Base-by-base conservation (phyloP, 2,888 invertebrate species). In the Thecophora atra region DNA sequence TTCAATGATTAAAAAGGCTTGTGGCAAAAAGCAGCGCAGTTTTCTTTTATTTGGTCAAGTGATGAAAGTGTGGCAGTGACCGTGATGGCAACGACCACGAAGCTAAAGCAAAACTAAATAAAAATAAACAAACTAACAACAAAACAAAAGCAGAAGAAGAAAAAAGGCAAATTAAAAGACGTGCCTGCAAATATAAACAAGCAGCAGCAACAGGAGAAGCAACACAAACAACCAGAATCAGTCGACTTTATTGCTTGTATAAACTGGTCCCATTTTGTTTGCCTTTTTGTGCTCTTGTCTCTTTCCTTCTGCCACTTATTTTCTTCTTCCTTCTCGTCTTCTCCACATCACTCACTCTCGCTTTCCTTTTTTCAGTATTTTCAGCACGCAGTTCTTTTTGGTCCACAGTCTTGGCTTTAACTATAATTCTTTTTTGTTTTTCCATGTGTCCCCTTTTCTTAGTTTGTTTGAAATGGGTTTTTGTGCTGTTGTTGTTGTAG, bases 261-360 rank as follows among this genome's bases (percentile, higher is more conserved):
- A 64, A 64, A 64, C 64, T 42, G 47, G 64, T 64, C 64, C 24
- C 44, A 21, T 64, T 64, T 64, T 42, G 47, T 64, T 64, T 44
- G 24, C 24, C 44, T 64, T 30, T 26, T 60, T 60, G 13, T 60
- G 47, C n/a, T 6, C 37, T 8, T 8, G 1, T 11, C 11, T 37
- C 37, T 11, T 37, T 0, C 37, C 11, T n/a, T 47, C 1, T 21
- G 7, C 0, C 1, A n/a, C n/a, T n/a, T n/a, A n/a, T n/a, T n/a
- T n/a, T n/a, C n/a, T n/a, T n/a, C n/a, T n/a, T n/a, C n/a, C n/a
- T n/a, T n/a, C n/a, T n/a, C n/a, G n/a, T n/a, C n/a, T n/a, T 17
- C 15, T 5, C 28, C 28, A 0, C 17, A 6, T 26, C 3, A 0
- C 58, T 26, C 1, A 28, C n/a, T 60, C 60, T 56, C 19, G 24